phyloP scores from a whole-genome alignment of 2,888 invertebrate species.

The Dryococelus australis region DNA sequence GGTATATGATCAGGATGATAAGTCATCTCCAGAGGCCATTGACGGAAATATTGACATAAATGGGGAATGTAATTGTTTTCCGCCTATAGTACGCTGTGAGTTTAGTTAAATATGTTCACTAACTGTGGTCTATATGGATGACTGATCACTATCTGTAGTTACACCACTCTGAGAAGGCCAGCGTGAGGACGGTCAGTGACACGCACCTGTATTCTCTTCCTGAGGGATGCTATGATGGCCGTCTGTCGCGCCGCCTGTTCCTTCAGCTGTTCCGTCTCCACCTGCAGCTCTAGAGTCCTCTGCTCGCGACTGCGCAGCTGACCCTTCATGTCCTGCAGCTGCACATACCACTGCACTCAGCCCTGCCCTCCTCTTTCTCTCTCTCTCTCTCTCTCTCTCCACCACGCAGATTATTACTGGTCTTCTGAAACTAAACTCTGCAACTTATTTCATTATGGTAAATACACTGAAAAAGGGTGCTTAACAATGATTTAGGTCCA shows the following conservation, averaged over 20 bases:
- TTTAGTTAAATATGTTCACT: no score
- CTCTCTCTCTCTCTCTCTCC: not conserved
- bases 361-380: conserved; percentile 21
- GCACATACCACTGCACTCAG: conserved; percentile 48
- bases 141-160: no score
- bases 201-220: conserved; percentile 71
- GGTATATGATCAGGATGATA: no score
- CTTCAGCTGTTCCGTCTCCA: conserved; percentile 75
- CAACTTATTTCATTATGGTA: not conserved
- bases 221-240: conserved; percentile 79
- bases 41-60: no score
- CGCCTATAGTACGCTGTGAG: no score
- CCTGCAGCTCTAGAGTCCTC: conserved; percentile 76
- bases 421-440: not conserved
- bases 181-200: no score
- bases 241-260: conserved; percentile 86
- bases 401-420: not conserved
- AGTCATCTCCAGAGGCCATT: no score
- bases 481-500: no score
- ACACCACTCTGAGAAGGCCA: no score
- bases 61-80: no score
- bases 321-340: conserved; percentile 76
- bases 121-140: no score
- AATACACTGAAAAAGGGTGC: no score
- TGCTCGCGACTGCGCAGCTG: conserved; percentile 75